Base-by-base conservation (phyloP, 2,113 vertebrate genomes). In the Nothocercus julius region DNA sequence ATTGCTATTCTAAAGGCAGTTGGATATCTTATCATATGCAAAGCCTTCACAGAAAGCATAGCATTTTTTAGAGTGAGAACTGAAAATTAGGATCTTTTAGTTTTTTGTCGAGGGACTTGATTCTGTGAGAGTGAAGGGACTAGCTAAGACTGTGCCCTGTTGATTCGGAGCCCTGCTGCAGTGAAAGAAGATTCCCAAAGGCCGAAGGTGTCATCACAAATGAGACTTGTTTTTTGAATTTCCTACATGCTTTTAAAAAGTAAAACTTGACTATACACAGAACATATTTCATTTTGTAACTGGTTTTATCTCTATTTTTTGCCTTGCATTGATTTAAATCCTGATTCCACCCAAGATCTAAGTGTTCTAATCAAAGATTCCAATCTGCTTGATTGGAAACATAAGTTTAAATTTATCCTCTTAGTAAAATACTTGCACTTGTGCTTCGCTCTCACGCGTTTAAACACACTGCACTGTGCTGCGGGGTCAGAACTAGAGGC, bases 301-400 rank as follows among this genome's bases (percentile, higher is more conserved):
- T 7, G 32, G 28, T 79, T 87, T 95, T 82, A 63, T 93, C 78
- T 90, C 79, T 64, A 47, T 2, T 42, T 54, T 90, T 95, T 80
- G 67, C 67, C 90, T 89, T 70, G 42, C 74, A 59, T 75, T 93
- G 92, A 88, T 96, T 95, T 90, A 90, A 96, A 75, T 82, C 72
- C 78, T 85, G 83, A 89, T 93, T 97, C 88, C 82, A 62, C 74
- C 40, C 28, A 87, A 93, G 92, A 90, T 90, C 75, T 90, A 22
- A 92, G 81, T 74, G 70, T 87, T 89, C 69, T 90, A 90, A 95
- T 94, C 86, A 94, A 78, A 79, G 56, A 90, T 86, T 95, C 85
- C 61, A 84, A 38, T 64, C 92, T 82, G 62, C 66, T 81, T 90
- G 81, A 95, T 91, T 95, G 66, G 91, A 96, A 97, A 67, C 83